These are phyloP conservation scores for Ctenopoma multispine DNA, from an alignment of 2,797 vertebrate genomes.

Conservation along the genomic window DNA sequence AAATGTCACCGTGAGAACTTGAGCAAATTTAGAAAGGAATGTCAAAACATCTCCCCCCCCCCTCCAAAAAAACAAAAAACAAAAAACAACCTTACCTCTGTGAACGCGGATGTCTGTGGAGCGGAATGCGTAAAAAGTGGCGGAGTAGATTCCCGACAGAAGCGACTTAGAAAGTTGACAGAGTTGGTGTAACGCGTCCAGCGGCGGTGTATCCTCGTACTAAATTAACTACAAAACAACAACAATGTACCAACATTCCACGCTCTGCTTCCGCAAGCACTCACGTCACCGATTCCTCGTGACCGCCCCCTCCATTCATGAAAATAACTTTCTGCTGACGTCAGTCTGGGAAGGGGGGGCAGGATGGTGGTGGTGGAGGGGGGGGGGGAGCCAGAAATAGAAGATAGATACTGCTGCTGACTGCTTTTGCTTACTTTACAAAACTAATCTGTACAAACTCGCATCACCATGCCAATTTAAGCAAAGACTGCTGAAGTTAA, in stretches of 20 bases:
- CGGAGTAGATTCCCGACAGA: constrained; percentile 38
- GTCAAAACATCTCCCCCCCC: constrained; percentile 73
- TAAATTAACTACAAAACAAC: constrained; percentile 88
- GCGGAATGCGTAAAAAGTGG: constrained; percentile 63
- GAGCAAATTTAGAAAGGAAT: constrained; percentile 65
- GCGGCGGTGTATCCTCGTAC: constrained; percentile 74
- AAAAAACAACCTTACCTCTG: constrained; percentile 78
- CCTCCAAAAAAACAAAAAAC: constrained; percentile 3
- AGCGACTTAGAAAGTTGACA: constrained; percentile 45
- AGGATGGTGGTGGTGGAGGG: not conserved
- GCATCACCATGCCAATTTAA: constrained; percentile 8
- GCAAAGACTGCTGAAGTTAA: not conserved
- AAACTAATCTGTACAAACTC: constrained; percentile 61
- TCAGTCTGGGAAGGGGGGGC: constrained; percentile 76
- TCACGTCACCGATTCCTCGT: constrained; percentile 87
- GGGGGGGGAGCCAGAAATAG: constrained; percentile 82
- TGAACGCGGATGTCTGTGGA: constrained; percentile 68
- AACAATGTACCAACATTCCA: constrained; percentile 90
- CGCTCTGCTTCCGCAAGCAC: constrained; percentile 88
- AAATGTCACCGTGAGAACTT: constrained; percentile 69
- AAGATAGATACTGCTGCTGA: constrained; percentile 74
- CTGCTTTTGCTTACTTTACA: constrained; percentile 78
- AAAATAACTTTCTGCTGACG: constrained; percentile 91
- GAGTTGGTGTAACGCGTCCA: constrained; percentile 54
- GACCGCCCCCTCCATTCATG: constrained; percentile 92